These are phyloP conservation scores for Bombus confusus DNA, from an alignment of 1,140 invertebrate genomes.

Conservation along the genomic window DNA sequence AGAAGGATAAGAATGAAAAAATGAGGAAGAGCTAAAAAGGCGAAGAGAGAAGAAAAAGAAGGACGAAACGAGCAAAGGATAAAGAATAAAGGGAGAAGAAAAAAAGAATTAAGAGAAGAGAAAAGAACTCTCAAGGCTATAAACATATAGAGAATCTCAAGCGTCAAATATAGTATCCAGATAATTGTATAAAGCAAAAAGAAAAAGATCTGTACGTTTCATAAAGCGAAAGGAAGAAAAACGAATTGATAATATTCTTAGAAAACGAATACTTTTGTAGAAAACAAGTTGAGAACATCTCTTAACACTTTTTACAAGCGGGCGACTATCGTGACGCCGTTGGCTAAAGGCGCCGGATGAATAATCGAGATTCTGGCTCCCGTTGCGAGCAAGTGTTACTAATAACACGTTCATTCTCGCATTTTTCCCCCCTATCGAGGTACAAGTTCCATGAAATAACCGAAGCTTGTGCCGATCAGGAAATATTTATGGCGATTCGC, in stretches of 20 bases:
- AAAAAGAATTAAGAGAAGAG: background rate
- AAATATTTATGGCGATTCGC: slow-evolving; percentile 23
- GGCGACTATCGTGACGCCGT: background rate
- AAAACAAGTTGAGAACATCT: slow-evolving; percentile 7
- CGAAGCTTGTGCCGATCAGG: background rate
- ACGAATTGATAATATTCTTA: background rate
- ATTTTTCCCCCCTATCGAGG: background rate
- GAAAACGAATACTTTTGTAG: background rate
- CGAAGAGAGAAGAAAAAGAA: background rate
- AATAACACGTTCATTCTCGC: slow-evolving; percentile 16
- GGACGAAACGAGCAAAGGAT: background rate
- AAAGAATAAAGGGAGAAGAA: background rate
- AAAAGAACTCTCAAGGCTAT: too few relatives aligned
- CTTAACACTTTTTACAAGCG: background rate
- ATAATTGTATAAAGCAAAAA: background rate
- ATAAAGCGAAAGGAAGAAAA: background rate
- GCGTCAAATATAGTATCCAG: too few relatives aligned
- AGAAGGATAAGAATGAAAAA: too few relatives aligned
- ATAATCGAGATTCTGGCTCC: slow-evolving; percentile 36
- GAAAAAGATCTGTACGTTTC: background rate
- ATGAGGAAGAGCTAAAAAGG: background rate
- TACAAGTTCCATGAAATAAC: background rate
- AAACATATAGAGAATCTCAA: too few relatives aligned
- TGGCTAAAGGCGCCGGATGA: slow-evolving; percentile 4
- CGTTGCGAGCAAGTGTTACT: slow-evolving; percentile 18